phyloP scores from a whole-genome alignment of 2,797 vertebrate genomes.

The Acanthiza pusilla region DNA sequence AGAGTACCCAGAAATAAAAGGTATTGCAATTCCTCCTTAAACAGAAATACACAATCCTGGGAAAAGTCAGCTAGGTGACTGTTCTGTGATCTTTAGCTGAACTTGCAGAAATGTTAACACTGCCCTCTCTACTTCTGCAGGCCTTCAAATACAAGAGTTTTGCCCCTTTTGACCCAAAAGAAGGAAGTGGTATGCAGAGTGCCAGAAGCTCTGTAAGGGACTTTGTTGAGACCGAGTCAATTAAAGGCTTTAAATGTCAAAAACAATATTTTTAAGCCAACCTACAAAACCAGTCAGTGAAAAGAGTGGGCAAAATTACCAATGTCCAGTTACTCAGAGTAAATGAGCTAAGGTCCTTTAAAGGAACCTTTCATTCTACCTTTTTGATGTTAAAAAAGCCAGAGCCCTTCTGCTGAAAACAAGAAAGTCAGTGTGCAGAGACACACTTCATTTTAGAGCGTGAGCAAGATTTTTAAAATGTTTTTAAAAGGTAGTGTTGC shows the following conservation, averaged over 20 bases:
- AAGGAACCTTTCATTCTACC: slow-evolving; percentile 9
- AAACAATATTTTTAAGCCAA: slow-evolving; percentile 22
- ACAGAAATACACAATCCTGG: neutral
- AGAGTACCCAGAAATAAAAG: neutral
- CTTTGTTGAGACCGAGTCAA: neutral
- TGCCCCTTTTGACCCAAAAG: slow-evolving; percentile 43
- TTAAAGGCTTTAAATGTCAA: slow-evolving; percentile 52
- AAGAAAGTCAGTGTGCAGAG: neutral
- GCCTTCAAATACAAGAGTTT: slow-evolving; percentile 34
- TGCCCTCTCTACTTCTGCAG: slow-evolving; percentile 30
- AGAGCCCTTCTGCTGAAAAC: neutral
- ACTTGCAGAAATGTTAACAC: slow-evolving; percentile 37
- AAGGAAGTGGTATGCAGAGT: slow-evolving; percentile 9
- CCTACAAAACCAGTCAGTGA: neutral
- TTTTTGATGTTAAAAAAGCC: neutral
- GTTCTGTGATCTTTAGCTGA: slow-evolving; percentile 10
- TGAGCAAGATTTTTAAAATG: neutral
- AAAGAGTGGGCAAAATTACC: slow-evolving; percentile 7
- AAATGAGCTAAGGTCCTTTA: neutral
- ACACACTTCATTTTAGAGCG: neutral
- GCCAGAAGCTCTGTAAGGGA: slow-evolving; percentile 12
- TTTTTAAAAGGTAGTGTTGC: neutral
- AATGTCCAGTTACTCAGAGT: neutral
- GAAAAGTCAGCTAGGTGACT: slow-evolving; percentile 9
- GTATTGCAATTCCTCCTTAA: neutral